A percentile compares a stretch with the other conserved stretches of the same genome.
Conservation (phyloP, 2,797 vertebrate species). For the Pelobates cultripes region DNA sequence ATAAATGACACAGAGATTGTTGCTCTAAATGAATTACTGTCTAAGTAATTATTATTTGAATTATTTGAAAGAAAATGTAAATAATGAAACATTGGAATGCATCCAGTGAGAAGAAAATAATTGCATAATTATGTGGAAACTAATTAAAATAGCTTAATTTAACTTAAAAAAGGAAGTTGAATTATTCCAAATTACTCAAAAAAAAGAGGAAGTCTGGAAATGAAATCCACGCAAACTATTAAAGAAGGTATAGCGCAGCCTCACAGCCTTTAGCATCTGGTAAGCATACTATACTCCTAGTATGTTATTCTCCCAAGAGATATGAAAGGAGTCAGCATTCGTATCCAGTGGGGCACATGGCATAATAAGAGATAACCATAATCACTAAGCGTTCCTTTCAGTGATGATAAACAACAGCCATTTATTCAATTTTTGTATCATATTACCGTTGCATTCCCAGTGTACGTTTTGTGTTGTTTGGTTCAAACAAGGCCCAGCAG, state of each 20-base stretch:
- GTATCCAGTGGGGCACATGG: not conserved
- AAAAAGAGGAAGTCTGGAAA: not conserved
- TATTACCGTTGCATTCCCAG: not conserved
- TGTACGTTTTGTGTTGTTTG: not conserved
- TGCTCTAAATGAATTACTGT: not conserved
- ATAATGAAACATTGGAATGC: not conserved
- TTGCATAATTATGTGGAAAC: not conserved
- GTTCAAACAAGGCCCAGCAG: not conserved
- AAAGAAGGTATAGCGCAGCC: not conserved
- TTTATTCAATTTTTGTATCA: not conserved
- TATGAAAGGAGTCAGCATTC: not conserved
- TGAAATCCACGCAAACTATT: not conserved
- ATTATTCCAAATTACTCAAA: not conserved
- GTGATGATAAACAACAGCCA: not conserved
- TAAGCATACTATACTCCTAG: not conserved
- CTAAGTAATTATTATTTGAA: not conserved
- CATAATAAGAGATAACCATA: not conserved
- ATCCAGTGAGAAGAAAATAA: not conserved
- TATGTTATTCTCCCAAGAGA: not conserved
- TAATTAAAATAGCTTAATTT: not conserved
- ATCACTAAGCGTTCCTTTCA: not conserved
- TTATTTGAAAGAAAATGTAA: not conserved
- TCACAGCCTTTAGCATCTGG: not conserved
- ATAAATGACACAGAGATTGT: not conserved
- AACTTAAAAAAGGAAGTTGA: not conserved